phyloP scores from a whole-genome alignment of 1,140 invertebrate species.

The Brachionus plicatilis region DNA sequence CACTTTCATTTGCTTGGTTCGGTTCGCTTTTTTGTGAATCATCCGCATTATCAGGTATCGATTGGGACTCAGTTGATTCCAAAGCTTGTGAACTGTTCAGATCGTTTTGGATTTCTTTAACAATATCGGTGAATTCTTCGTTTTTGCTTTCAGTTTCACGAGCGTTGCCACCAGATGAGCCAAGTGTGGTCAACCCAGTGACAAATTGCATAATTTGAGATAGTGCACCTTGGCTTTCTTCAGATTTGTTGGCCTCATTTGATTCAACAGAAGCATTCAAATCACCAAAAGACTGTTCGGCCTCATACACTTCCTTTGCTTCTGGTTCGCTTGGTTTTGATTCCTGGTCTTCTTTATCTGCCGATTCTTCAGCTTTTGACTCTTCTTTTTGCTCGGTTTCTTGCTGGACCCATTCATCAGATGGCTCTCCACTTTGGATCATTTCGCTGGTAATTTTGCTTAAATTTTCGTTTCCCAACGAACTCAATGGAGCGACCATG shows the following conservation, averaged over 20 bases:
- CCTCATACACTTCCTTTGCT: neutral
- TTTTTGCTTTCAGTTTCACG: neutral
- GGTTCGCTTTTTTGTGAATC: neutral
- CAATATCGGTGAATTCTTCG: neutral
- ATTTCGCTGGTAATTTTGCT: neutral
- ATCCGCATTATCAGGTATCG: neutral
- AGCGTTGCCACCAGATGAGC: neutral
- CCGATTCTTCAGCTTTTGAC: neutral
- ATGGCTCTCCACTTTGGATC: neutral
- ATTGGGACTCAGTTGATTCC: neutral
- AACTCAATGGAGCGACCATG: neutral
- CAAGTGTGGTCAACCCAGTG: neutral
- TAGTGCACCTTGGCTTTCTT: neutral
- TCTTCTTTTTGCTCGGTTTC: neutral
- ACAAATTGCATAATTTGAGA: constrained; percentile 18
- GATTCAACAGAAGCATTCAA: neutral
- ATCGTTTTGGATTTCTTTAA: neutral
- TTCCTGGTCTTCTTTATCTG: neutral
- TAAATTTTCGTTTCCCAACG: neutral
- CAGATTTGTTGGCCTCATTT: neutral
- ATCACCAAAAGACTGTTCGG: neutral
- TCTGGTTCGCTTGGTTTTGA: neutral
- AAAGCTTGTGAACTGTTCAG: neutral
- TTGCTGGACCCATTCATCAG: neutral
- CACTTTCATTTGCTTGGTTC: neutral